These are phyloP conservation scores for Centropus bengalensis DNA, from an alignment of 2,113 vertebrate species.

Conservation along the genomic window DNA sequence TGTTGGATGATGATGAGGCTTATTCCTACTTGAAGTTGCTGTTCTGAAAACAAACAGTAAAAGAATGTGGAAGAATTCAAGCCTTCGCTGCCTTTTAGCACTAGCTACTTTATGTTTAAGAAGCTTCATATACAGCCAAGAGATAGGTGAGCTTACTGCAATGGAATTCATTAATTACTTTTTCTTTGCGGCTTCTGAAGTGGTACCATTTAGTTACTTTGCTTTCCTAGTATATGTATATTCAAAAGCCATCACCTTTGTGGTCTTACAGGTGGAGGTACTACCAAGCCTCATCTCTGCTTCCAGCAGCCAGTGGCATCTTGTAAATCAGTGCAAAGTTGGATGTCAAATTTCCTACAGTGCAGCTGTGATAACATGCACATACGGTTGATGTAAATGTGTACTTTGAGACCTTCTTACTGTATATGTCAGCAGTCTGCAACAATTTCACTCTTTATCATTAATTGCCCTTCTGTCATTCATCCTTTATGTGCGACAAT, in stretches of 20 bases:
- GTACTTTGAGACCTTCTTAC: background rate
- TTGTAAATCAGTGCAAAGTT: background rate
- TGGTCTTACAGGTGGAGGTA: background rate
- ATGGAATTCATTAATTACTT: background rate
- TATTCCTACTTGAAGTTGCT: constrained; percentile 36
- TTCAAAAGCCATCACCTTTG: background rate
- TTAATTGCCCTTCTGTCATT: constrained; percentile 18
- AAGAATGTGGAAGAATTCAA: constrained; percentile 66
- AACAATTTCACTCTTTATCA: background rate
- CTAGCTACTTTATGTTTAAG: constrained; percentile 57
- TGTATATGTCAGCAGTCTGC: background rate
- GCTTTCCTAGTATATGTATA: background rate
- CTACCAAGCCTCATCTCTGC: background rate
- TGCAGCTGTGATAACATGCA: background rate
- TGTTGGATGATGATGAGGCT: constrained; percentile 35
- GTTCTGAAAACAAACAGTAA: constrained; percentile 3
- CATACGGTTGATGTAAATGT: background rate
- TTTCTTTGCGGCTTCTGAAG: background rate
- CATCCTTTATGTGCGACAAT: background rate
- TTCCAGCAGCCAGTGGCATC: background rate
- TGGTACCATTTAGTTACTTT: background rate
- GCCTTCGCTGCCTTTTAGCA: constrained; percentile 32
- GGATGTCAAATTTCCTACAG: background rate
- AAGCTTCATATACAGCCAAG: constrained; percentile 52
- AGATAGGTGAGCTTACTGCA: constrained; percentile 67